Evolutionary conservation across 1,140 invertebrate species (phyloP).

Genomic region (Trichomalopsis sarcophagae): DNA sequence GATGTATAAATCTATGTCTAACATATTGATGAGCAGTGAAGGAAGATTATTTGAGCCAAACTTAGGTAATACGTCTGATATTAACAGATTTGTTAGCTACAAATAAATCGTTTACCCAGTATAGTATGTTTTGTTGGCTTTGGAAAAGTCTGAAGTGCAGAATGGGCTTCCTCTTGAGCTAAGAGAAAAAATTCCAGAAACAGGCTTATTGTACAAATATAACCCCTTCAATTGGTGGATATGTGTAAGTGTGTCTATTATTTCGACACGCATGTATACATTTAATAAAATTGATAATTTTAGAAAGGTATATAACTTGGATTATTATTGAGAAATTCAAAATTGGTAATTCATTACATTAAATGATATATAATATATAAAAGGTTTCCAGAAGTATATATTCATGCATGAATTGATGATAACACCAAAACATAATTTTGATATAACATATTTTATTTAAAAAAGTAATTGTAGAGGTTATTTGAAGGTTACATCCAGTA

Average conservation of each 20-base stretch:
- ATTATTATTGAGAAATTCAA: constrained; percentile 11
- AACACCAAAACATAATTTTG: constrained; percentile 19
- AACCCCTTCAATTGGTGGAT: constrained; percentile 45
- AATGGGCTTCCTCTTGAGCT: constrained; percentile 54
- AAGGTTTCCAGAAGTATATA: constrained; percentile 9
- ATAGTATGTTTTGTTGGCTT: constrained; percentile 53
- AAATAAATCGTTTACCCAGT: constrained; percentile 53
- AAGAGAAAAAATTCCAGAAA: constrained; percentile 53
- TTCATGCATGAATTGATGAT: constrained; percentile 34
- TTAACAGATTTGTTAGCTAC: constrained; percentile 50
- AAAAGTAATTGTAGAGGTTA: constrained; percentile 50
- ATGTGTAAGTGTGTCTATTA: constrained; percentile 11
- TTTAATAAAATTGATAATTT: constrained; percentile 21
- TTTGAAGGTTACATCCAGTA: constrained; percentile 34
- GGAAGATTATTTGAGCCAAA: constrained; percentile 48
- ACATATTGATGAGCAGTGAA: constrained; percentile 44
- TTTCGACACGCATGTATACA: background rate
- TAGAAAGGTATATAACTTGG: constrained; percentile 9
- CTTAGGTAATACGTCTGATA: constrained; percentile 48
- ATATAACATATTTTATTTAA: background rate
- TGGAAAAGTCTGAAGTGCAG: constrained; percentile 53
- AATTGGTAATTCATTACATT: constrained; percentile 14
- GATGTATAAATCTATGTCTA: constrained; percentile 36
- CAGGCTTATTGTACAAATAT: constrained; percentile 52
- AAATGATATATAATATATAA: background rate